Evolutionary conservation across 2,797 vertebrate genomes (phyloP).

Genomic region (Siniperca undulata): DNA sequence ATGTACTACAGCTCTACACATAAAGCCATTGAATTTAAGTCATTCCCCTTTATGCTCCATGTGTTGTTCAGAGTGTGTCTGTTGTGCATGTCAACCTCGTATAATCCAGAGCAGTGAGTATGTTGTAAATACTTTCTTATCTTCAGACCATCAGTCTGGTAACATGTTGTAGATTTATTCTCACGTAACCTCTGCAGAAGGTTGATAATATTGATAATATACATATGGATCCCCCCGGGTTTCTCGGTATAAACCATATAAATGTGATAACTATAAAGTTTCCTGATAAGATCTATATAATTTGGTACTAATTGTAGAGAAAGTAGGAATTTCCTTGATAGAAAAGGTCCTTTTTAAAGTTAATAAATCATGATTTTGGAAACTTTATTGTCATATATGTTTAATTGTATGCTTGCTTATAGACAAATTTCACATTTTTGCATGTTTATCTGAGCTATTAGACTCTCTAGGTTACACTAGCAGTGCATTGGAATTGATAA

Average conservation of each 20-base stretch:
- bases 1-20: slow-evolving; percentile 20
- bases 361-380: neutral
- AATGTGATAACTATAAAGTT: neutral
- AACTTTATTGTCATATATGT: neutral
- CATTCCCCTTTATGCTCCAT: slow-evolving; percentile 31
- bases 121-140: slow-evolving; percentile 77
- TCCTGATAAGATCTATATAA: neutral
- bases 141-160: slow-evolving; percentile 62
- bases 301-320: neutral
- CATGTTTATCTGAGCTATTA: neutral
- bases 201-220: slow-evolving; percentile 11
- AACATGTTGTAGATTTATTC: slow-evolving; percentile 68
- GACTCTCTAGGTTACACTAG: too few species aligned
- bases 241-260: neutral
- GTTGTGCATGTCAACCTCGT: slow-evolving; percentile 10
- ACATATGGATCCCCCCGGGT: slow-evolving; percentile 6
- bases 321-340: neutral
- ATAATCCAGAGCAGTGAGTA: slow-evolving; percentile 51
- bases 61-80: slow-evolving; percentile 10
- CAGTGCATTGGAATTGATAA: neutral
- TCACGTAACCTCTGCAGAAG: slow-evolving; percentile 55
- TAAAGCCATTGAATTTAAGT: slow-evolving; percentile 39
- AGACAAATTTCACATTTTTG: neutral
- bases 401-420: neutral
- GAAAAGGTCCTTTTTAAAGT: neutral